Base-by-base conservation (phyloP, 2,888 invertebrate genomes). In the Ophion ellenae region DNA sequence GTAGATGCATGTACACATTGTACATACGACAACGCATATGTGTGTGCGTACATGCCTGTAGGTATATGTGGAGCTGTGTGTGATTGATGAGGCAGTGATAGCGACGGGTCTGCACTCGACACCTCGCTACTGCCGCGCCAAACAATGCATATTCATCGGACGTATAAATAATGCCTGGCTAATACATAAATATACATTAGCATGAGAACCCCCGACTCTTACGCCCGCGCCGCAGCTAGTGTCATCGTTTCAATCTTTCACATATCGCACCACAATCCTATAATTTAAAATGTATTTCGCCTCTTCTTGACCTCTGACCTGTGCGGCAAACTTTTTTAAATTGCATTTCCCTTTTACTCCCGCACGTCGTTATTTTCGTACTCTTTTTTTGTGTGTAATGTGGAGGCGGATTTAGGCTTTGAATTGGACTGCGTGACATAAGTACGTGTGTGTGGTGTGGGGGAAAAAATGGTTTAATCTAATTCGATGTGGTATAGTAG, bases 51-150 rank as follows among this genome's bases (percentile, higher is more conserved):
- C 1, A 17, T 57, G 59, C 9, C 17, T 20, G 24, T 59, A 14
- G 20, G 24, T 70, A 32, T 82, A 61, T 36, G 87, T 89, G 89
- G 90, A 88, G 91, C 93, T 93, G 93, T 91, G 91, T 91, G 92
- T 93, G 93, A 93, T 93, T 93, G 93, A 93, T 93, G 93, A 93
- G 93, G 92, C 92, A 91, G 93, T 93, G 93, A 93, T 93, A 93
- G 93, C 93, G 93, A 93, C 93, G 93, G 92, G 93, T 92, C 93
- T 93, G 93, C 92, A 92, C 93, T 93, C 92, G 93, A 93, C 93
- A 93, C 93, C 92, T 93, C 92, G 92, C 92, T 91, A 93, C 92
- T 91, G 92, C 91, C 92, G 90, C 86, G 84, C 92, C 91, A 90
- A 93, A 93, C 93, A 93, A 93, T 93, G 93, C 93, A 93, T 93